These are phyloP conservation scores for Pyralis farinalis DNA, from an alignment of 2,888 invertebrate genomes.

Conservation along the genomic window DNA sequence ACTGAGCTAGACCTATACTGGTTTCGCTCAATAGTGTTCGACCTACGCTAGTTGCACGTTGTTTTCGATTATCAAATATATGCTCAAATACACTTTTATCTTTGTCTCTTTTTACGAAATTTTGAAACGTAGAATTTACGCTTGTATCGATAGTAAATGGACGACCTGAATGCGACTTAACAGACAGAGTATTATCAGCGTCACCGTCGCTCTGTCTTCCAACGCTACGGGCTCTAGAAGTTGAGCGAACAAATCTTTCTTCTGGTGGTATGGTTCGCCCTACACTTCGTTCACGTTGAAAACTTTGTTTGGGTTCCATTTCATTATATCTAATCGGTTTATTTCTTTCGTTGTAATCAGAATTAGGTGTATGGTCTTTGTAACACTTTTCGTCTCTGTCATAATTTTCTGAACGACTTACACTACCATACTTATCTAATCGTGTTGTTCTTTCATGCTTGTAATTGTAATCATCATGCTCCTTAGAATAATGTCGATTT, in stretches of 20 bases:
- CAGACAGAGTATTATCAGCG: conserved; percentile 34
- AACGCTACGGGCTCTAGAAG: conserved; percentile 28
- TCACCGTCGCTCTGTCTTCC: conserved; percentile 21
- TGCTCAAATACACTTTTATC: conserved; percentile 32
- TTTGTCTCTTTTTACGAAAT: conserved; percentile 31
- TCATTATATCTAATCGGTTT: conserved; percentile 28
- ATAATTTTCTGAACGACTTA: conserved; percentile 22
- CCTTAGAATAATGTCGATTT: conserved; percentile 28
- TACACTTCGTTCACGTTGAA: conserved; percentile 38
- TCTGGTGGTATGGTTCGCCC: conserved; percentile 25
- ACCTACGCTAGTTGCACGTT: conserved; percentile 64
- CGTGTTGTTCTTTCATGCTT: conserved; percentile 11
- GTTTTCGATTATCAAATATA: conserved; percentile 45
- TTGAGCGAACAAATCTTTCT: conserved; percentile 16
- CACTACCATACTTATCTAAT: conserved; percentile 24
- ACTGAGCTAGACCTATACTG: conserved; percentile 21
- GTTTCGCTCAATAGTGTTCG: conserved; percentile 35
- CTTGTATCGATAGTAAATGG: conserved; percentile 66
- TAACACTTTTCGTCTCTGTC: conserved; percentile 25
- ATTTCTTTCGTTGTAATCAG: conserved; percentile 20
- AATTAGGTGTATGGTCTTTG: conserved; percentile 22
- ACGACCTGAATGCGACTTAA: conserved; percentile 40
- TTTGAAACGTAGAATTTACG: conserved; percentile 57
- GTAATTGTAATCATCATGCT: conserved; percentile 9
- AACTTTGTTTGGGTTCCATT: conserved; percentile 19